Base-by-base conservation (phyloP, 2,888 invertebrate species). In the Amphimallon solstitiale region DNA sequence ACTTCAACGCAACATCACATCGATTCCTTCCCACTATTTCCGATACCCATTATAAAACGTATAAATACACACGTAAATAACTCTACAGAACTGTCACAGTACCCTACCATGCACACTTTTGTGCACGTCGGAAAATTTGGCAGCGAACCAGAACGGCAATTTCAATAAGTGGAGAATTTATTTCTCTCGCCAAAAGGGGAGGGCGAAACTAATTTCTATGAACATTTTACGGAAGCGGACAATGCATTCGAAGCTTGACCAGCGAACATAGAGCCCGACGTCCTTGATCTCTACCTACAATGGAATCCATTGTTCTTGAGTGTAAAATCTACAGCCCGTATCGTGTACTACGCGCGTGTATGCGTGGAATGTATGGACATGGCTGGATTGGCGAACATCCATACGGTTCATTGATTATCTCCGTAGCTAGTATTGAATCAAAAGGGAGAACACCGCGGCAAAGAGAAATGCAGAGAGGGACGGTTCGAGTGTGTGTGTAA, bases 81-180 rank as follows among this genome's bases (percentile, higher is more conserved):
- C 19, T 45, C 9, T 17, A 45, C 1, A 17, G 45, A 45, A 45
- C 19, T 45, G 45, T 45, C 45, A 19, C 17, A 45, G 17, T 17
- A 19, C 10, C 10, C 19, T 7, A 19, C 19, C n/a, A 15, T 19
- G n/a, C n/a, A 14, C 43, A 19, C 45, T 7, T 9, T 10, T n/a
- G 17, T 17, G 14, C 10, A 15, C 9, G 17, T 45, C 19, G 17
- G 45, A 17, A 14, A 45, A 45, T 45, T 45, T 45, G 19, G 45
- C 45, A 15, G 10, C 45, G 45, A 14, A 19, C 19, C 45, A 45
- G 19, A 45, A 45, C 45, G 17, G 19, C 17, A 9, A 45, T 45
- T 45, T 45, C 45, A 19, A 45, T 45, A 19, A 45, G 45, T 19
- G 45, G 17, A 45, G 45, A 45, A 45, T 45, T 45, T 15, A 19